These are phyloP conservation scores for Steatornis caripensis DNA, from an alignment of 2,113 vertebrate species.

Conservation along the genomic window DNA sequence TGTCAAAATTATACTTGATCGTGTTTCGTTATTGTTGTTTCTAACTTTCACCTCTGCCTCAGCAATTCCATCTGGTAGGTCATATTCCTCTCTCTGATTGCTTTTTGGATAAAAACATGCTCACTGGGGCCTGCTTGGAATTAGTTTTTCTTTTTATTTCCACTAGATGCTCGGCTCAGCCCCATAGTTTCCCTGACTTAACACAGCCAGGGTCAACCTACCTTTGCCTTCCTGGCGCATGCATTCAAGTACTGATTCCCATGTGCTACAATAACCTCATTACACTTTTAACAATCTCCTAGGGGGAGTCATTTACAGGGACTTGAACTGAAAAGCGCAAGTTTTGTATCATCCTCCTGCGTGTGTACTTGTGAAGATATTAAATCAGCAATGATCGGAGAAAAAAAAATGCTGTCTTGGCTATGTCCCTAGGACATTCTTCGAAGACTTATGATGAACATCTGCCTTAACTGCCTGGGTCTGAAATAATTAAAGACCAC, in stretches of 20 bases:
- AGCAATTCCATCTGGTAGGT: conserved; percentile 64
- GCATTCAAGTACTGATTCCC: not conserved
- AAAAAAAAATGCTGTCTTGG: conserved; percentile 11
- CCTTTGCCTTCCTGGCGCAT: conserved; percentile 45
- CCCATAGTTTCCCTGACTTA: not conserved
- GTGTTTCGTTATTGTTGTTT: conserved; percentile 31
- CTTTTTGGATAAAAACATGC: conserved; percentile 68
- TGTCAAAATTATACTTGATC: conserved; percentile 42
- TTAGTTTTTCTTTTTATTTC: conserved; percentile 66
- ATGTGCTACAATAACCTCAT: conserved; percentile 13
- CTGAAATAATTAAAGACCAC: conserved; percentile 30
- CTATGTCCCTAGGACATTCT: conserved; percentile 40
- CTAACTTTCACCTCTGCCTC: conserved; percentile 56
- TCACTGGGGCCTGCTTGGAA: conserved; percentile 60
- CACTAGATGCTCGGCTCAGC: not conserved
- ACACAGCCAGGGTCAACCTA: not conserved
- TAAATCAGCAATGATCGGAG: conserved; percentile 5
- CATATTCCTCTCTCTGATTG: conserved; percentile 50
- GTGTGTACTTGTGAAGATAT: not conserved
- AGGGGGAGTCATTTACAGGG: conserved; percentile 18
- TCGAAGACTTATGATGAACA: conserved; percentile 26
- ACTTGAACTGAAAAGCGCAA: conserved; percentile 19
- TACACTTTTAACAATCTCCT: not conserved
- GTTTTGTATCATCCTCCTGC: not conserved
- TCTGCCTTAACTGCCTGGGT: not conserved